A percentile compares a stretch with the other conserved stretches of the same genome.
phyloP scores from a whole-genome alignment of 2,797 vertebrate genomes.

The Scleropages formosus region DNA sequence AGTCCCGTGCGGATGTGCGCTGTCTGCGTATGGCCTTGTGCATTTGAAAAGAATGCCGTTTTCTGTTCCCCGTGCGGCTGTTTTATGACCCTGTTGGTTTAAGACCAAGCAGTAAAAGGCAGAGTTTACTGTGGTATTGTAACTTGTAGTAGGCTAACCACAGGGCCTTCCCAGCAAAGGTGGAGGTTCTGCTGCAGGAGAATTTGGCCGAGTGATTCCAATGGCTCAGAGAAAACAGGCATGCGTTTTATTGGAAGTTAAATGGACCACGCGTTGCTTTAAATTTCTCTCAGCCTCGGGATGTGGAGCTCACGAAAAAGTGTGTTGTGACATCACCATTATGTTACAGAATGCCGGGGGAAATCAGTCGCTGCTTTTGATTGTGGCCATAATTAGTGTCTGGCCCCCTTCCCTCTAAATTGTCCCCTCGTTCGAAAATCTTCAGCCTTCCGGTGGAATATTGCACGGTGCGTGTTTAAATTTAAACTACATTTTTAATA shows the following conservation, averaged over 20 bases:
- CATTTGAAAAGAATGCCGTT: no score
- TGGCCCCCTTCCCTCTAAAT: background rate
- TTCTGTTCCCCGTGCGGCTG: background rate
- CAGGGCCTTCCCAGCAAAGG: background rate
- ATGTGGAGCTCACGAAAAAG: background rate
- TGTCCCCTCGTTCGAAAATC: background rate
- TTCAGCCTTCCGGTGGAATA: background rate
- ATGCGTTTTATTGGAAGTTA: constrained; percentile 13
- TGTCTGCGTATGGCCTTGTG: no score
- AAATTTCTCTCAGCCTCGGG: background rate
- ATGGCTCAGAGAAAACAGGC: background rate
- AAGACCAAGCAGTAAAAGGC: background rate
- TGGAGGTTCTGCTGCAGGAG: no score
- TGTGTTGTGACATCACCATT: background rate
- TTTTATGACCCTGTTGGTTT: background rate
- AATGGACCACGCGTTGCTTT: background rate
- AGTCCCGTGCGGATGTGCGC: no score
- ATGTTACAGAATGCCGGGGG: background rate
- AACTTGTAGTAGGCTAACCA: constrained; percentile 1
- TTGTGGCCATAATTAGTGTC: background rate
- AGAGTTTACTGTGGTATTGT: background rate
- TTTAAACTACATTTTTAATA: constrained; percentile 23
- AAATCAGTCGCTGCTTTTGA: background rate
- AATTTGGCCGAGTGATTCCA: background rate
- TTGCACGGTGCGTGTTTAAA: background rate